These are phyloP conservation scores for Mormyrus proboscirostris DNA, from an alignment of 2,797 vertebrate species.

Conservation along the genomic window DNA sequence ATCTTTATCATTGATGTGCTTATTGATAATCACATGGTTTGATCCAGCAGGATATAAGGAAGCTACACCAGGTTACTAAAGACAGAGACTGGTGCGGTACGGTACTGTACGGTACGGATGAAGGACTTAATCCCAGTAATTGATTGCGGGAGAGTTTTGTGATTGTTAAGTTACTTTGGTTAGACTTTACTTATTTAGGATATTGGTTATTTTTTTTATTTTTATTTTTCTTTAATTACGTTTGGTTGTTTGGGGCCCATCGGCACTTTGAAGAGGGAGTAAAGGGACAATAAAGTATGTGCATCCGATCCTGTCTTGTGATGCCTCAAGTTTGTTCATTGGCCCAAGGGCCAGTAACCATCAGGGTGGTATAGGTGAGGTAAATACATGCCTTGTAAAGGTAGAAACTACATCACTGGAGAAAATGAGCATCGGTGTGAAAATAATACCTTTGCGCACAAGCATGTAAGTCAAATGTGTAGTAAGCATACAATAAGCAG, in stretches of 20 bases:
- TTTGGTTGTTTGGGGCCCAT: background rate
- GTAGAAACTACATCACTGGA: background rate
- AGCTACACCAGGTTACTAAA: background rate
- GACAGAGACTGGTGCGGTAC: no score
- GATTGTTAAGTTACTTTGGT: background rate
- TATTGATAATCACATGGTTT: background rate
- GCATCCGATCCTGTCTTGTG: background rate
- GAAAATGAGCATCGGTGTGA: background rate
- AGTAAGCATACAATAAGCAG: background rate
- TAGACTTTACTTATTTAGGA: no score
- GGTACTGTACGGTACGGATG: background rate
- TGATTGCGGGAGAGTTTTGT: background rate
- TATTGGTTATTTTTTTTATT: no score
- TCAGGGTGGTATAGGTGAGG: background rate
- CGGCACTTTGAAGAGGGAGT: background rate
- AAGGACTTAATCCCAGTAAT: background rate
- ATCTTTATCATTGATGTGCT: background rate
- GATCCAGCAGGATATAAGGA: background rate
- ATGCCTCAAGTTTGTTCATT: background rate
- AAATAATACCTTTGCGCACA: background rate
- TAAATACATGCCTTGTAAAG: background rate
- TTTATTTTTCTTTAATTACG: no score
- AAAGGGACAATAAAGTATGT: background rate
- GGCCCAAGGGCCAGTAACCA: background rate
- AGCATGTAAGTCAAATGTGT: background rate